Evolutionary conservation across 2,888 invertebrate species (phyloP), one percentile per base, ranked within the genome.

Genomic region (Nomada fabriciana): DNA sequence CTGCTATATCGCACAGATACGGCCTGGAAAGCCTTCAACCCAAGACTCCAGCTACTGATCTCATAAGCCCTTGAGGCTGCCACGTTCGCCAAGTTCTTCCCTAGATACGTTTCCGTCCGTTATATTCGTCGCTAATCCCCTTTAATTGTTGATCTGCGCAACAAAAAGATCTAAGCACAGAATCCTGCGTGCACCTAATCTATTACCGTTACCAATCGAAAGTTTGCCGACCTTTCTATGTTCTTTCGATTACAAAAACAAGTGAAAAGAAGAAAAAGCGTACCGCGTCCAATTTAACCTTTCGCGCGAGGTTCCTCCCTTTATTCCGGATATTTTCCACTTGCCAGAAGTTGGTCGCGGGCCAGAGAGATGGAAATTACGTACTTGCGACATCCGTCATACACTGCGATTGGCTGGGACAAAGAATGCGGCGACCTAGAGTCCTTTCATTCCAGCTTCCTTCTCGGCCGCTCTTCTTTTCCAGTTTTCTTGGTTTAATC

Each of bases 1-100:
- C 81, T 78, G 78, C 80, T 86, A 79, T 85, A 88, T 88, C 84
- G 84, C 72, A 72, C 29, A 80, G 86, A 84, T 87, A 86, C 70
- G 77, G 52, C 59, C 36, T 20, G 55, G 55, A 65, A 60, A 72
- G 60, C 43, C 50, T 60, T 69, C 77, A 53, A 70, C 72, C 80
- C 82, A 77, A 65, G 82, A 43, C 69, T 68, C 64, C 43, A 71
- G 47, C 63, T 29, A 60, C 69, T 60, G 72, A 80, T 83, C 84
- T 84, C 72, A 73, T 84, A 90, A 87, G 83, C 84, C 79, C 84
- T 65, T 29, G 60, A 86, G 89, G 76, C 76, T 74, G 71, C 36
- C 61, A 71, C 76, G 67, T 84, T 75, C 74, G 67, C 64, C 47
- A 29, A 47, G 64, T 72, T 74, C 50, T 47, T 60, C 42, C 82